Conservation (phyloP, 2,888 invertebrate species). For the Trachelus troglodyta region DNA sequence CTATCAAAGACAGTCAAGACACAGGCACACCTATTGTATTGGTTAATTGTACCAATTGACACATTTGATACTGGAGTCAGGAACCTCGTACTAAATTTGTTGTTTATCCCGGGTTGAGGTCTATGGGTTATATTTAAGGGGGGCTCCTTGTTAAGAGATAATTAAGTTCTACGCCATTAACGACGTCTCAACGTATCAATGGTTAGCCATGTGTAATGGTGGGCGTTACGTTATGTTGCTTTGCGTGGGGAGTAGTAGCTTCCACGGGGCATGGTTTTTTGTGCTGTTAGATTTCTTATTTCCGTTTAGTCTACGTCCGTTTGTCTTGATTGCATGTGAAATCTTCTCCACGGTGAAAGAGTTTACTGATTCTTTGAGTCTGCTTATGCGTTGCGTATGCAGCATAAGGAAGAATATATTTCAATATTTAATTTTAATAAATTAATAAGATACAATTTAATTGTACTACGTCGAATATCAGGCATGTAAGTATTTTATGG, state of each 20-base stretch:
- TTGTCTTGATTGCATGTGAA: not conserved
- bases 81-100: not conserved
- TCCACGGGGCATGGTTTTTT: not conserved
- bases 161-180: not conserved
- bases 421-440: not conserved
- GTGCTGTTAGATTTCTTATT: not conserved
- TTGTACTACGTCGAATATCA: not conserved
- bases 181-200: not conserved
- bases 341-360: not conserved
- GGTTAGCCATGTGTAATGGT: not conserved
- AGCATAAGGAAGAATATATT: not conserved
- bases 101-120: not conserved
- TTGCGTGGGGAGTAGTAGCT: not conserved
- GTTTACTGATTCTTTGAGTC: not conserved
- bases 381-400: not conserved
- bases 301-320: not conserved
- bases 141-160: not conserved
- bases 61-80: not conserved
- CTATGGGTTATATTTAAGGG: not conserved
- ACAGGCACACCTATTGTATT: not conserved
- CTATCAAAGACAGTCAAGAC: not conserved
- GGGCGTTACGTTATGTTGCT: not conserved
- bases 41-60: not conserved
- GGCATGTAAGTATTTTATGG: not conserved
- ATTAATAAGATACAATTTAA: not conserved